Evolutionary conservation across 2,797 vertebrate species (phyloP).

Genomic region (Pteropus rufus): DNA sequence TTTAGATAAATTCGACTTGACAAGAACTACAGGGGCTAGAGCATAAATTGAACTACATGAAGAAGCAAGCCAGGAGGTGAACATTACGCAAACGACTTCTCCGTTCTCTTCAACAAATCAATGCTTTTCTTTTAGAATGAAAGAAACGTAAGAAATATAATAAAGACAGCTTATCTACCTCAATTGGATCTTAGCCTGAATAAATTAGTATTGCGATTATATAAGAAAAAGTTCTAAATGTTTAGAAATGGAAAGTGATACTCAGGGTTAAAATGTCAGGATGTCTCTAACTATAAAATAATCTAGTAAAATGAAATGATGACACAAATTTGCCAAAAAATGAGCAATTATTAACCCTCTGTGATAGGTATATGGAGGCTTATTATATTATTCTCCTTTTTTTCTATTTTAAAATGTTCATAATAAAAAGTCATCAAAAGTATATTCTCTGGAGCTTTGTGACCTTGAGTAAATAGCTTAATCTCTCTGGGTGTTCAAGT

Average conservation of each 20-base stretch:
- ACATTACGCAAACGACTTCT: not conserved
- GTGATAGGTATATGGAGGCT: not conserved
- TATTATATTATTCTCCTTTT: not conserved
- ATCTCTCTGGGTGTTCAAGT: not conserved
- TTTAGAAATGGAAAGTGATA: not conserved
- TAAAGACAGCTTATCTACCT: not conserved
- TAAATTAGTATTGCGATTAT: not conserved
- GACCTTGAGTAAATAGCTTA: not conserved
- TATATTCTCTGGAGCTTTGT: not conserved
- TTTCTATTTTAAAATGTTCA: not conserved
- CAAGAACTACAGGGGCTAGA: not conserved
- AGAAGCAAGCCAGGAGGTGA: not conserved
- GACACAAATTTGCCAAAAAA: not conserved
- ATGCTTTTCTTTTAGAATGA: not conserved
- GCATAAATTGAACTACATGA: rapidly evolving
- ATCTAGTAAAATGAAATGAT: not conserved
- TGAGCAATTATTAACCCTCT: not conserved
- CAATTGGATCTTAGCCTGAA: not conserved
- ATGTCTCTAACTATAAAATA: not conserved
- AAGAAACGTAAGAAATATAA: not conserved
- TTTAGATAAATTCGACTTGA: not conserved
- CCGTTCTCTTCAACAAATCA: not conserved
- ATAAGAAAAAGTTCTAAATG: not conserved
- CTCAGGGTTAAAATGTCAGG: not conserved
- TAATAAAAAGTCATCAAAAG: not conserved